A percentile compares a stretch with the other conserved stretches of the same genome.
Conservation (phyloP, 2,113 vertebrate species). For the Microcebus tavaratra region DNA sequence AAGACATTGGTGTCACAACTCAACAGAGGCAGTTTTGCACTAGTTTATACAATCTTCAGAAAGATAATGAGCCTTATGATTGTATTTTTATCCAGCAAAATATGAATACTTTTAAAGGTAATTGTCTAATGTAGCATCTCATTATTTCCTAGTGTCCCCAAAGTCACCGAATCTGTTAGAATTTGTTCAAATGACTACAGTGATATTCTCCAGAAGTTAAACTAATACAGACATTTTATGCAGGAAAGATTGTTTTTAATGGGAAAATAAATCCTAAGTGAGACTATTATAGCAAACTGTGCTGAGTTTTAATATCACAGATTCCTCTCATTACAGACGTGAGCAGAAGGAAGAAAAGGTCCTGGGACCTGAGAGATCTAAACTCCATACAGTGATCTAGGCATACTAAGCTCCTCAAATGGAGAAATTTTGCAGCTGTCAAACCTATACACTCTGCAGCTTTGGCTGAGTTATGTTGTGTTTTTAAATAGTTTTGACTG, state of each 20-base stretch:
- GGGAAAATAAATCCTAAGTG: neutral
- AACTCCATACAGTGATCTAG: neutral
- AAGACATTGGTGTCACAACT: neutral
- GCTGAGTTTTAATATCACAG: neutral
- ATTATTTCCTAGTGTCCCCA: neutral
- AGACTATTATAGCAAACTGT: neutral
- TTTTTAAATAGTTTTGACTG: neutral
- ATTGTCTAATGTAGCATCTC: neutral
- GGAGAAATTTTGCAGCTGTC: neutral
- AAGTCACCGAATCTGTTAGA: neutral
- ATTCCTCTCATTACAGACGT: neutral
- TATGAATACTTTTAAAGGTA: neutral
- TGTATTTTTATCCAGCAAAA: neutral
- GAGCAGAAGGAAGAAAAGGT: neutral
- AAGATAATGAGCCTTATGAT: neutral
- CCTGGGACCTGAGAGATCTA: neutral
- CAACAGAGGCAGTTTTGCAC: neutral
- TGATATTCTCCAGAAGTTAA: constrained; percentile 9
- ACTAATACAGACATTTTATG: neutral
- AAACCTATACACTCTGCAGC: neutral
- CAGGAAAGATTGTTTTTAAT: neutral
- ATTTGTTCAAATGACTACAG: neutral
- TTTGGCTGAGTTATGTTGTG: neutral
- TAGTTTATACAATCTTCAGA: neutral
- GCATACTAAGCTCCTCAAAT: neutral